Base-by-base conservation (phyloP, 2,113 vertebrate species). In the Todiramphus chloris region DNA sequence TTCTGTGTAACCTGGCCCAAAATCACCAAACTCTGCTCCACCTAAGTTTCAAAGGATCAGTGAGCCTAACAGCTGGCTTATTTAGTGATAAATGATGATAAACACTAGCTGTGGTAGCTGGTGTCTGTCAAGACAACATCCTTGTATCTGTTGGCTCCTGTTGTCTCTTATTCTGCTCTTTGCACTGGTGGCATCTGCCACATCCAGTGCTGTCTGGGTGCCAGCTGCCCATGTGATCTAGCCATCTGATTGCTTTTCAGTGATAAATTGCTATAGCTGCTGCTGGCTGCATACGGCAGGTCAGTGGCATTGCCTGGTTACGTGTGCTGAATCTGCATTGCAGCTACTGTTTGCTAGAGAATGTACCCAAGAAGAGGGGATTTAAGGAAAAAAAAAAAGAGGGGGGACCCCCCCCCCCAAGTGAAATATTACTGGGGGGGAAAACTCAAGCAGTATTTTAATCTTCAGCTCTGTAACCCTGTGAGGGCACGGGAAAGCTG, bases 351-450 rank as follows among this genome's bases (percentile, higher is more conserved):
- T 76, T 90, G 43, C 53, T 75, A 6, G 63, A 83, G 58, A 89
- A 44, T 31, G 6, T 63, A 59, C 43, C 44, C 33, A 46, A 68
- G 27, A 48, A 69, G 63, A 75, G 33, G n/a, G 66, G 12, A 78
- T 8, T 35, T 35, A 60, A 80, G 62, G 53, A 63, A 48, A 67
- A 74, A 64, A 21, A 11, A 16, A 9, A 11, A n/a, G 9, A n/a
- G 9, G 37, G 18, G 12, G 2, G 10, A 6, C 8, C 3, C 0
- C 0, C 24, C 50, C 50, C 24, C 24, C 31, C 5, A 43, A 4
- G 0, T 74, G 30, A 90, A 96, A 74, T 56, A 67, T 78, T 16
- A 31, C 1, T 11, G 25, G 20, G 41, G 41, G 27, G 2, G 41
- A 74, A 37, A 78, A 48, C 12, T 37, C 33, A 33, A 60, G 12